Evolutionary conservation across 2,888 invertebrate genomes (phyloP), one percentile per base, ranked within the genome.

Genomic region (Netelia fuscicornis): DNA sequence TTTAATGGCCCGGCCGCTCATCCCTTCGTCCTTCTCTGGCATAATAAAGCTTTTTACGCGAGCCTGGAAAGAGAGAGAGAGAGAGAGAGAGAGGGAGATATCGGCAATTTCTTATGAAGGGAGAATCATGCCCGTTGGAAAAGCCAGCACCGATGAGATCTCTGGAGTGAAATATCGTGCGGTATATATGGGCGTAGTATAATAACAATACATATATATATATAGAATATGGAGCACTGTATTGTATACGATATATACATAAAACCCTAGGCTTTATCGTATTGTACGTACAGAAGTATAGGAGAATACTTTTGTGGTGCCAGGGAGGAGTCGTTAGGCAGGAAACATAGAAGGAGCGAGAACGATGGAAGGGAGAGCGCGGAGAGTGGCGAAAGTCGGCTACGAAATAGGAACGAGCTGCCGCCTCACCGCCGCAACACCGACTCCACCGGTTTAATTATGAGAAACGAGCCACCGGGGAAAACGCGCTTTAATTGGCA

Each of bases 401-500:
- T 84, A 82, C 83, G 81, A 84, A 85, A 86, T 76, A 71, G 58
- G 83, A 85, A 85, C 80, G 79, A 82, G 85, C 67, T 82, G 82
- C 58, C 62, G 75, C 37, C 70, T 48, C 65, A 72, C 79, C 37
- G 64, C 82, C 75, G 54, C 80, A 76, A 80, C 85, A 72, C 80
- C 67, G 76, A 82, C 82, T 85, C 79, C 30, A 67, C 79, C 74
- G 77, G 85, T 85, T 87, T 87, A 87, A 87, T 87, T 87, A 87
- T 87, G 86, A 87, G 86, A 87, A 87, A 87, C 85, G 86, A 85
- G 84, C 81, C 84, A 86, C 80, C 79, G 70, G 84, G 83, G 83
- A 86, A 75, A 79, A 83, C 77, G 81, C 58, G 78, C 76, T 87
- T 84, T 87, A 87, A 87, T 87, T 87, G 86, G 85, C 81, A 83